Evolutionary conservation across 2,113 vertebrate species (phyloP).

Genomic region (Alligator mississippiensis): DNA sequence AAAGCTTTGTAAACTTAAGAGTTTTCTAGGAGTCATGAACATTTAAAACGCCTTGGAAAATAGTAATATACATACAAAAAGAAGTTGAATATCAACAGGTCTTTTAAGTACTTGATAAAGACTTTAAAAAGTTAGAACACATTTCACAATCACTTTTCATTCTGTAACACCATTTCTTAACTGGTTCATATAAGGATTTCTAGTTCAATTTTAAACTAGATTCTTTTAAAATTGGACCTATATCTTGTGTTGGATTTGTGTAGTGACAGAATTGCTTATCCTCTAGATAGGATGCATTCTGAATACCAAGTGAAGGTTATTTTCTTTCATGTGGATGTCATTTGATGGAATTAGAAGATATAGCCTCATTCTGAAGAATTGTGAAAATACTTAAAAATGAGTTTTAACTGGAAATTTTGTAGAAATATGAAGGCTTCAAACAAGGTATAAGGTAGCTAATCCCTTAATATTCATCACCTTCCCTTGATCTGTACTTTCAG

Average conservation of each 20-base stretch:
- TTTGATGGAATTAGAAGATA: neutral
- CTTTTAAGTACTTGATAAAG: neutral
- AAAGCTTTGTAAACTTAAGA: neutral
- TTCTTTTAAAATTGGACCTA: neutral
- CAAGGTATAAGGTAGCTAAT: neutral
- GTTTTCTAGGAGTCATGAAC: neutral
- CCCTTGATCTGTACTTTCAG: too few relatives aligned
- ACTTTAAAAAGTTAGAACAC: neutral
- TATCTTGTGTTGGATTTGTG: neutral
- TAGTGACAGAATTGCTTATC: neutral
- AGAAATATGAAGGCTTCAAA: neutral
- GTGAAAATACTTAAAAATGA: neutral
- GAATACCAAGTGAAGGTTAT: neutral
- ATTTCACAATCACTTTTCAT: neutral
- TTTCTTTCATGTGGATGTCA: neutral
- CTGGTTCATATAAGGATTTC: neutral
- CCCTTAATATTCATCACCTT: neutral
- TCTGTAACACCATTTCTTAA: neutral
- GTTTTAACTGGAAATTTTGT: neutral
- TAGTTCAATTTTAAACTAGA: neutral
- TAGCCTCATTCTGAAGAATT: neutral
- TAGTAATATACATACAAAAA: neutral
- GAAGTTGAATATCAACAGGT: neutral
- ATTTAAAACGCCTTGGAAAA: neutral
- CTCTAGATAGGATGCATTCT: neutral